phyloP scores from a whole-genome alignment of 2,113 vertebrate genomes.

The Notarius lentiginosus region DNA sequence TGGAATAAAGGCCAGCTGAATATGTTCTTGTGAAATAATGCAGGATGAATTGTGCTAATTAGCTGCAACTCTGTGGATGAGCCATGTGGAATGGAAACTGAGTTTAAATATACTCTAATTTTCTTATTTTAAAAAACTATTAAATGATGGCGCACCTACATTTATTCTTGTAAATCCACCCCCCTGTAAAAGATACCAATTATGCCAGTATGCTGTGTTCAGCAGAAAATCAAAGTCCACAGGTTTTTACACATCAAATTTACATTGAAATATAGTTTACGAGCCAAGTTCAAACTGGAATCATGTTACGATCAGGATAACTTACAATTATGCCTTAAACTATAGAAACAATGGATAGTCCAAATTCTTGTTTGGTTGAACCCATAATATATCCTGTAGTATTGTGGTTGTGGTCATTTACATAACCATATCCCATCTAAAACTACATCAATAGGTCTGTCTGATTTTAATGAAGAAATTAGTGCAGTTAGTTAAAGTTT shows the following conservation, averaged over 20 bases:
- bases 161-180: not conserved
- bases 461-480: not conserved
- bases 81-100: not conserved
- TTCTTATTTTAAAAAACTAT: not conserved
- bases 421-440: not conserved
- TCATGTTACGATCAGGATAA: not conserved
- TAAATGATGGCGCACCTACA: not conserved
- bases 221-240: not conserved
- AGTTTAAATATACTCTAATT: not conserved
- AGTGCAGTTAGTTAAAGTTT: not conserved
- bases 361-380: not conserved
- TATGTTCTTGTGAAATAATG: conserved; percentile 16
- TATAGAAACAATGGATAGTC: not conserved
- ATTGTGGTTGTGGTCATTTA: not conserved
- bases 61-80: not conserved
- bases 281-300: not conserved
- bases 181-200: not conserved
- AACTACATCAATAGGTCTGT: not conserved
- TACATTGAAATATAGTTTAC: not conserved
- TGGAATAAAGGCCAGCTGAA: conserved; percentile 15
- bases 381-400: not conserved
- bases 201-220: not conserved
- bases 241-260: not conserved
- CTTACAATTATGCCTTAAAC: not conserved
- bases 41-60: conserved; percentile 3